These are phyloP conservation scores for Bombus confusus DNA, from an alignment of 1,140 invertebrate genomes.

Conservation along the genomic window DNA sequence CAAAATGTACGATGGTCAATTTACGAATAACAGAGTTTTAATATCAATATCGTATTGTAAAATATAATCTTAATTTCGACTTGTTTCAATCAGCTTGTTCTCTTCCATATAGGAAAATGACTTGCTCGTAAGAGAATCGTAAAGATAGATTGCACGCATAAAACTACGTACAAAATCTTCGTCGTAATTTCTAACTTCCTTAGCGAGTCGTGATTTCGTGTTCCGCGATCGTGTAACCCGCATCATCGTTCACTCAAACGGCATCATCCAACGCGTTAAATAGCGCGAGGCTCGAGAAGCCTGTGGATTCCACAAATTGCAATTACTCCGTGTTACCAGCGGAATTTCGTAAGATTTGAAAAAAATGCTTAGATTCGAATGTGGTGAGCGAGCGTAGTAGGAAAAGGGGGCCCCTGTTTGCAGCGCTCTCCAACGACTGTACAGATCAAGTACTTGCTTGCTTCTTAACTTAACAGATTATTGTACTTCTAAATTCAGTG, in stretches of 20 bases:
- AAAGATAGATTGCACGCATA: background rate
- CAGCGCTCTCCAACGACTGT: background rate
- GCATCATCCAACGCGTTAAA: background rate
- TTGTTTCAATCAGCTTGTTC: background rate
- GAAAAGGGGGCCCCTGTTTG: background rate
- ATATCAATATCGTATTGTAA: background rate
- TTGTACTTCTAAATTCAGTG: constrained; percentile 50
- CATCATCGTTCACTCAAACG: background rate
- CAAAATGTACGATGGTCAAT: background rate
- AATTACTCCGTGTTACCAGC: constrained; percentile 33
- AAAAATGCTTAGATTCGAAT: constrained; percentile 18
- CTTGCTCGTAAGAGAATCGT: background rate
- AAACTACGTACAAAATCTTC: background rate
- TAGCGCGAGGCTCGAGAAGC: background rate
- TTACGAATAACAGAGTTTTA: background rate
- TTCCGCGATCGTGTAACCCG: constrained; percentile 1
- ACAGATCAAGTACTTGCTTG: constrained; percentile 30
- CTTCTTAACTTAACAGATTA: constrained; percentile 58
- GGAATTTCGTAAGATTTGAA: constrained; percentile 4
- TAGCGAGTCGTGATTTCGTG: background rate
- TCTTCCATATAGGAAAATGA: no score
- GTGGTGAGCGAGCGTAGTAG: background rate
- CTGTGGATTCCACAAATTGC: constrained; percentile 27
- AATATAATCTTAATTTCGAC: background rate
- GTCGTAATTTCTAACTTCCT: background rate